Base-by-base conservation (phyloP, 1,140 invertebrate genomes). In the Panulirus ornatus region DNA sequence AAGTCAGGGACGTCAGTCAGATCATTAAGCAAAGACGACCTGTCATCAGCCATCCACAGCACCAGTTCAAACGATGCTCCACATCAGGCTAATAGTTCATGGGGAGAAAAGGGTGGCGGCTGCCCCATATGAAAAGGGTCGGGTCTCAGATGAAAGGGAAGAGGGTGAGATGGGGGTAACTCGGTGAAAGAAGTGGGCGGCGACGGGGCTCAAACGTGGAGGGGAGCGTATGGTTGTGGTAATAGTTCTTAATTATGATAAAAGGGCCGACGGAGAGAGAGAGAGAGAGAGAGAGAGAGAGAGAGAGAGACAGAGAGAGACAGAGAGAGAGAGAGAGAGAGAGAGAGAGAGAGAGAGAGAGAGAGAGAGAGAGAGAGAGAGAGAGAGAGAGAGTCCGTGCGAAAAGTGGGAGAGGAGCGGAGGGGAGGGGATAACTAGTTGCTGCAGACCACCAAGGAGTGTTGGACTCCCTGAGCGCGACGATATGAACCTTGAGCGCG, bases 321-420 rank as follows among this genome's bases (percentile, higher is more conserved):
- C n/a, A 75, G 71, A 75, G 16, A 40, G 71, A 40, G 71, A 40
- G 3, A 40, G 38, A 14, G 71, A 75, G 71, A 75, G 71, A 75
- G 36, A 30, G 36, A 34, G 36, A 34, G 71, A 34, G 36, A 34
- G 27, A 38, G 36, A 75, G 71, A 38, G 36, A 75, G 71, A 75
- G 36, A 75, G 71, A 3, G 27, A 16, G 71, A 30, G 36, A 3
- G 3, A 75, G 8, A 1, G n/a, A n/a, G n/a, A n/a, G n/a, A n/a
- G n/a, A n/a, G n/a, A n/a, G n/a, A n/a, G n/a, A n/a, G n/a, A n/a
- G 19, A 2, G n/a, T 34, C 36, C 30, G 11, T 34, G 30, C 3
- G 16, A 34, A 34, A 5, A 38, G 70, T 1, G 34, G 63, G 34
- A 11, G 34, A 70, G 11, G 1, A 70, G 34, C 8, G 34, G n/a